Evolutionary conservation across 2,113 vertebrate species (phyloP).

Genomic region (Rhynchomys soricoides): DNA sequence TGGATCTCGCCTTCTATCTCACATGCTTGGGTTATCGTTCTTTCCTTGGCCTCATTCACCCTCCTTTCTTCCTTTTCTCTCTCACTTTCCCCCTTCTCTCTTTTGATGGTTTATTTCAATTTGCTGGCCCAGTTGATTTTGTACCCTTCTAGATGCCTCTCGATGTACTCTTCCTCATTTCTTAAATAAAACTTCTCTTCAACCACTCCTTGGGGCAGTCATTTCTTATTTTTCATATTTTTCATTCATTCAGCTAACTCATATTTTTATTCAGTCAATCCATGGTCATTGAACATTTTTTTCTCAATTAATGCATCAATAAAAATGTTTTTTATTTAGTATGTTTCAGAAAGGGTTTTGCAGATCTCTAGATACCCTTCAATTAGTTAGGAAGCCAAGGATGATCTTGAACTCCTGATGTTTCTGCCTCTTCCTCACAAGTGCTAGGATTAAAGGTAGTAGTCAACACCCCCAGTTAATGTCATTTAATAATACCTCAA

Average conservation of each 20-base stretch:
- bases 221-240: neutral
- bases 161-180: neutral
- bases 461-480: neutral
- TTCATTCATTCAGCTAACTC: neutral
- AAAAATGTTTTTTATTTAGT: neutral
- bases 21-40: no score
- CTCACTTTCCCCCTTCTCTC: neutral
- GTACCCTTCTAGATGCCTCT: neutral
- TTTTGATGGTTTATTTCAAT: neutral
- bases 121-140: neutral
- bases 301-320: neutral
- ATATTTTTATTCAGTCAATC: neutral
- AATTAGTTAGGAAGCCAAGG: neutral
- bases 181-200: neutral
- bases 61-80: neutral
- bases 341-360: neutral
- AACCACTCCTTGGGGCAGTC: neutral
- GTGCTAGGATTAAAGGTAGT: neutral
- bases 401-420: neutral
- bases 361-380: neutral
- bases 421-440: neutral
- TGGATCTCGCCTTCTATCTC: neutral
- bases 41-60: no score
- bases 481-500: neutral
- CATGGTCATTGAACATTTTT: neutral